Base-by-base conservation (phyloP, 2,888 invertebrate species). In the Drosophila melanocephala region DNA sequence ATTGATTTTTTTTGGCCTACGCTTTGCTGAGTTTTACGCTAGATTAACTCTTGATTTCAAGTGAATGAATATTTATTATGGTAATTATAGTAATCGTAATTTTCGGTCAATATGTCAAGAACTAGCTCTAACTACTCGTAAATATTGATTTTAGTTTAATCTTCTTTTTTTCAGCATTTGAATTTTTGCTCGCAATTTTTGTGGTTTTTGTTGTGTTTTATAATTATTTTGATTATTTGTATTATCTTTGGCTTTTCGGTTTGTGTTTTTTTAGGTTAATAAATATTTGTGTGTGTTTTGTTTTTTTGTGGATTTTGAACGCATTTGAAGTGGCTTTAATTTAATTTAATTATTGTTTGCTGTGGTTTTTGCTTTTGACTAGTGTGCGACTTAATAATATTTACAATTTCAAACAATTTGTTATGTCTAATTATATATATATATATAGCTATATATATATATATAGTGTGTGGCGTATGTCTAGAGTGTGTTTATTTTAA, bases 381-480 rank as follows among this genome's bases (percentile, higher is more conserved):
- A 87, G 87, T 87, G 87, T 87, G 87, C 87, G 82, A 90, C 89
- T 84, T 87, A 90, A 90, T 76, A 77, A 62, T 90, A 89, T 91
- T 82, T 89, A 89, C 91, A 87, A 84, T 81, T 88, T 75, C 58
- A 83, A 84, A 87, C 84, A 89, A 89, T 88, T 88, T 85, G 71
- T 90, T 78, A 68, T 51, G 32, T 57, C 82, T 81, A 81, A 68
- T 77, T 70, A 56, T 62, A 66, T 65, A 73, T 37, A 37, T 55
- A 12, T 64, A 57, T 53, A 52, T 56, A 14, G 58, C 72, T 81
- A 73, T 65, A 65, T 67, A 58, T 64, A 70, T n/a, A 42, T 50
- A 28, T 66, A 56, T 60, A 51, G 28, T 42, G 28, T 30, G 19
- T 30, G 30, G n/a, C 39, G 39, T 42, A 58, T 22, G 12, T 30